These are phyloP conservation scores for Drosophila trapezifrons DNA, from an alignment of 1,140 invertebrate genomes.

Conservation along the genomic window DNA sequence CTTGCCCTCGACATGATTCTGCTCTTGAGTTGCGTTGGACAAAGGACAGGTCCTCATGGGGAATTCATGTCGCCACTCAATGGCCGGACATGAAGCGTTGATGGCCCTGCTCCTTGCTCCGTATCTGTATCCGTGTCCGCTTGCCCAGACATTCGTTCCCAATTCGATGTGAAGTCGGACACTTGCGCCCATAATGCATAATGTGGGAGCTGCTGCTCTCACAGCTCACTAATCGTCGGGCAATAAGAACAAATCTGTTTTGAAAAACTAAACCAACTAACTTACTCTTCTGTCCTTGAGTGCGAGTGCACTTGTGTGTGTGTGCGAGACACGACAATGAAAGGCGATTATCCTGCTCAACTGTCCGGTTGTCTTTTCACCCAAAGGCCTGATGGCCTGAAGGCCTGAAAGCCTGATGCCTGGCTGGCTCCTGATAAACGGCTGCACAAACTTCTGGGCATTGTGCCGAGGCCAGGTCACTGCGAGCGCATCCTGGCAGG, in stretches of 20 bases:
- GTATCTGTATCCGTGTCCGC: slow-evolving; percentile 1
- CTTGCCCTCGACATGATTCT: slow-evolving; percentile 32
- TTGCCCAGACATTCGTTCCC: slow-evolving; percentile 19
- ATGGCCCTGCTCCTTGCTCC: slow-evolving; percentile 5
- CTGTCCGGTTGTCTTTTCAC: slow-evolving; percentile 11
- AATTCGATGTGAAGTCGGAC: slow-evolving; percentile 34
- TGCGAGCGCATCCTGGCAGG: slow-evolving; percentile 20
- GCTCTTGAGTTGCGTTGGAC: slow-evolving; percentile 36
- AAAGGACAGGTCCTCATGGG: slow-evolving; percentile 29
- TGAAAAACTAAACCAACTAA: slow-evolving; percentile 40
- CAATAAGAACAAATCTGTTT: slow-evolving; percentile 55
- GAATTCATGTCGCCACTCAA: slow-evolving; percentile 50
- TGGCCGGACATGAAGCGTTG: slow-evolving; percentile 29
- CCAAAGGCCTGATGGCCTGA: neutral
- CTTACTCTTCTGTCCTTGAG: neutral
- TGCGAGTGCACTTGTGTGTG: slow-evolving; percentile 12
- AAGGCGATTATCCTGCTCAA: slow-evolving; percentile 56
- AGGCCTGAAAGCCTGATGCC: slow-evolving; percentile 13
- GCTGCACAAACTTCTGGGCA: slow-evolving; percentile 44
- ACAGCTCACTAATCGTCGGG: slow-evolving; percentile 45
- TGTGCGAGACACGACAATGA: slow-evolving; percentile 20
- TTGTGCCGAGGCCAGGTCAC: slow-evolving; percentile 59
- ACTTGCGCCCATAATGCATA: slow-evolving; percentile 38
- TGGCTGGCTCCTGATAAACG: slow-evolving; percentile 58
- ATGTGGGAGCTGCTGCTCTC: slow-evolving; percentile 6